A percentile compares a stretch with the other conserved stretches of the same genome.
Conservation (phyloP, 1,140 invertebrate species). For the Penaeus chinensis region DNA sequence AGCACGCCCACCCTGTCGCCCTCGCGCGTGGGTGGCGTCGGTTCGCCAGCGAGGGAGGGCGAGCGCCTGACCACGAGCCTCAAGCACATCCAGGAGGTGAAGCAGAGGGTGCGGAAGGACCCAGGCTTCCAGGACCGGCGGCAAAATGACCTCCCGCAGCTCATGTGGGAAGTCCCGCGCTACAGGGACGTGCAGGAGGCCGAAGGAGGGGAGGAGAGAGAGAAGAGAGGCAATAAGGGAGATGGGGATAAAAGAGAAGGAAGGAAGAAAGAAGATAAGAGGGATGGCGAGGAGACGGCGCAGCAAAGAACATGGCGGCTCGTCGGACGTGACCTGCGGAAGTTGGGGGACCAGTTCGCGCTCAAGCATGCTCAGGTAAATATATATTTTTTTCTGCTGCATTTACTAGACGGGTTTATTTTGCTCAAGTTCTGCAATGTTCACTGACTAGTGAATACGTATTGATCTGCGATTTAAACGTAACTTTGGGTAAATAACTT, state of each 20-base stretch:
- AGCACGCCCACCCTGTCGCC: neutral
- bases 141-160: slow-evolving; percentile 19
- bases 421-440: too few species aligned
- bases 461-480: too few species aligned
- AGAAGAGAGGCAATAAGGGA: neutral
- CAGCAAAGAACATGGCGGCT: neutral
- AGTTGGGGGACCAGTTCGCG: slow-evolving; percentile 43
- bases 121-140: neutral
- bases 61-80: slow-evolving; percentile 8
- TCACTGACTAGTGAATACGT: too few species aligned
- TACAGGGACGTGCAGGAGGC: neutral
- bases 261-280: neutral
- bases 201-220: neutral
- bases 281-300: too few species aligned
- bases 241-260: neutral
- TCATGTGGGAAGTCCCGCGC: slow-evolving; percentile 16
- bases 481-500: too few species aligned
- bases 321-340: slow-evolving; percentile 29
- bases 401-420: neutral
- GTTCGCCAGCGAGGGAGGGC: neutral
- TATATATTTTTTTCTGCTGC: neutral
- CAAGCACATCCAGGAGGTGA: slow-evolving; percentile 37
- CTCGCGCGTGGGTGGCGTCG: neutral
- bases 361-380: slow-evolving; percentile 30
- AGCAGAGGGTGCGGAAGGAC: slow-evolving; percentile 6